Percentiles rank a stretch among this genome's conserved stretches.
Conservation (phyloP, 2,113 vertebrate genomes). For the Malurus alboscapulatus region DNA sequence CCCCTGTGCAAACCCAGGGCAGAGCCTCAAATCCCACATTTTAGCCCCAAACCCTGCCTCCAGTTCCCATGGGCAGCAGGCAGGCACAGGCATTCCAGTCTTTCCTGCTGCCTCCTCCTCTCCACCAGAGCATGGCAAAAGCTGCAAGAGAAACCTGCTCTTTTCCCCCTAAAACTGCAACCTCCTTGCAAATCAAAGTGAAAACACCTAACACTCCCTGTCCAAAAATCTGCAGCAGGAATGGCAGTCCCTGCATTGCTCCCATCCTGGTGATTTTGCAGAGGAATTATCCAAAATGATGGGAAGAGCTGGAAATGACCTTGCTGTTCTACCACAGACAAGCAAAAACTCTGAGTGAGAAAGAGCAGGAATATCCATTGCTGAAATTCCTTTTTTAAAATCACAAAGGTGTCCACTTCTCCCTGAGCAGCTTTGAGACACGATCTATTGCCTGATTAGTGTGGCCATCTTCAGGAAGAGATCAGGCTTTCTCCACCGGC, state of each 20-base stretch:
- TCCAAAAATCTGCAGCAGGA: background rate
- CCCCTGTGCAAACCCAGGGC: background rate
- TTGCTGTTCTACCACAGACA: background rate
- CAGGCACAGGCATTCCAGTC: background rate
- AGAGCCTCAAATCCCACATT: background rate
- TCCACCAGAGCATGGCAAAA: rapidly evolving
- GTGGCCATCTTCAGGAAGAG: background rate
- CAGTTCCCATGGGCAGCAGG: background rate
- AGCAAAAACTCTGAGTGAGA: background rate
- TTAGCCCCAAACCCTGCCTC: slow-evolving; percentile 1
- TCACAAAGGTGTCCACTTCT: background rate
- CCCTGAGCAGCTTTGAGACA: background rate
- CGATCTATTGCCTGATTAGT: background rate
- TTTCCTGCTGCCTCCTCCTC: background rate
- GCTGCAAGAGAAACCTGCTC: background rate
- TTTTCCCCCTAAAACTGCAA: background rate
- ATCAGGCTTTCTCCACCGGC: background rate
- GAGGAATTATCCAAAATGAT: background rate
- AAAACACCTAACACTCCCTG: background rate
- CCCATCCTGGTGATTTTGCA: background rate
- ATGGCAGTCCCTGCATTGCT: background rate
- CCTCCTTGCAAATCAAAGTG: background rate
- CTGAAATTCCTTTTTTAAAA: background rate
- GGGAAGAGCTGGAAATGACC: background rate
- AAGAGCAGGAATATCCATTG: background rate